Base-by-base conservation (phyloP, 2,797 vertebrate species). In the Hydrocynus forskahlii region DNA sequence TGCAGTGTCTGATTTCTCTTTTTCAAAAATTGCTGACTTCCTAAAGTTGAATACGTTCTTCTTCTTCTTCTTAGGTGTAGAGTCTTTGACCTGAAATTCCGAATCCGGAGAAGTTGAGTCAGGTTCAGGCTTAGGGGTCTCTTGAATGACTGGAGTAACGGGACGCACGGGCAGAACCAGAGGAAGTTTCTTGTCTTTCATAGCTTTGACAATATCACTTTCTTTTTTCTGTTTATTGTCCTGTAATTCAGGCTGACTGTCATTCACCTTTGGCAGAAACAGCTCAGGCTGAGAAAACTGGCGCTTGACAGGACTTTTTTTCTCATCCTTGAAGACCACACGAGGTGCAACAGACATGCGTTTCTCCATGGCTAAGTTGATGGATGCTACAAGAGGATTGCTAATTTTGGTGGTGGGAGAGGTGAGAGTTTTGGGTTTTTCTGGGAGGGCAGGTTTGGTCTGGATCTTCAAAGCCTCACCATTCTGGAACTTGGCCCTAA, bases 401-500 rank as follows among this genome's bases (percentile, higher is more conserved):
- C 89, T 73, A 89, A 89, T 83, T 92, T 94, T 72, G 87, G 86
- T 40, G 80, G 88, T 48, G 90, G 72, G 75, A 76, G 79, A 80
- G 91, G 92, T 89, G 80, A 72, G 23, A 89, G 92, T 43, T 81
- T 21, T 90, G 21, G 90, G 88, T 67, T 91, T 92, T 63, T 86
- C 90, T 78, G 88, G 78, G 71, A 87, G 68, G 68, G 43, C 7
- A 71, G 88, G 87, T 86, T 88, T 89, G 17, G 16, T 74, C 25
- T 57, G 81, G 35, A 75, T 80, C 48, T 81, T 87, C 19, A 87
- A 69, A n/a, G 83, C 25, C 0, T 94, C 82, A 10, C 93, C 85
- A 0, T 93, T 92, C 83, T 97, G 95, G 86, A 97, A 97, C 91
- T 91, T 96, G 75, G 95, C 96, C 91, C 83, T 93, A 35, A 98